Percentiles rank a stretch among this genome's conserved stretches.
phyloP scores from a whole-genome alignment of 2,113 vertebrate species.

The Alligator sinensis region DNA sequence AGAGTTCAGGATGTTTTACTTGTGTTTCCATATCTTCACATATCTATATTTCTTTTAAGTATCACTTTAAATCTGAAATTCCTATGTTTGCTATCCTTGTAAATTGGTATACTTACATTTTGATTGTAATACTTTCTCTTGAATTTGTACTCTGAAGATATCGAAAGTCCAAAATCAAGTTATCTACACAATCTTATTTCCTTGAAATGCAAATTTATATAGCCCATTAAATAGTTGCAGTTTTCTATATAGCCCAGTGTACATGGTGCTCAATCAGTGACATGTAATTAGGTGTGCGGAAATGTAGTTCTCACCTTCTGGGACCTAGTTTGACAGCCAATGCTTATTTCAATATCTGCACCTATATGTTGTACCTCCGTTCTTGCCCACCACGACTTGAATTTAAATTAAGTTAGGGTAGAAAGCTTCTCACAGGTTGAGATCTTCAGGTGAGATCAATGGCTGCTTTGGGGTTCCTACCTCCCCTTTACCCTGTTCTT shows the following conservation, averaged over 20 bases:
- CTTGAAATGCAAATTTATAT: neutral
- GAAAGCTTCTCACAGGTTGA: too few relatives aligned
- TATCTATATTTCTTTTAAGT: neutral
- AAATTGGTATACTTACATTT: neutral
- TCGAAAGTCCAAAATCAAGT: neutral
- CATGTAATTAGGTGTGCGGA: too few relatives aligned
- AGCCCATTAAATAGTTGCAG: neutral
- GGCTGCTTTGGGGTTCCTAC: too few relatives aligned
- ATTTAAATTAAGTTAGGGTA: too few relatives aligned
- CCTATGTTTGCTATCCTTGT: neutral
- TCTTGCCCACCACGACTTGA: too few relatives aligned
- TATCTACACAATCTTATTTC: neutral
- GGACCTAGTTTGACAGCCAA: too few relatives aligned
- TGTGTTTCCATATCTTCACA: neutral
- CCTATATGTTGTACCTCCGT: too few relatives aligned
- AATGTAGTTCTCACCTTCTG: too few relatives aligned
- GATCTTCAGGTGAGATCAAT: too few relatives aligned
- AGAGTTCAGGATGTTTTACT: rapidly evolving
- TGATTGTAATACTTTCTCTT: neutral
- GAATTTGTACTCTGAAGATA: neutral
- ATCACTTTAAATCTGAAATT: neutral
- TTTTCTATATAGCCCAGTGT: neutral
- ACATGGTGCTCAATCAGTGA: too few relatives aligned
- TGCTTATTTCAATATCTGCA: too few relatives aligned
- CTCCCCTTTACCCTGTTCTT: too few relatives aligned